A percentile compares a stretch with the other conserved stretches of the same genome.
phyloP scores from a whole-genome alignment of 2,113 vertebrate genomes.

The Lontra canadensis region DNA sequence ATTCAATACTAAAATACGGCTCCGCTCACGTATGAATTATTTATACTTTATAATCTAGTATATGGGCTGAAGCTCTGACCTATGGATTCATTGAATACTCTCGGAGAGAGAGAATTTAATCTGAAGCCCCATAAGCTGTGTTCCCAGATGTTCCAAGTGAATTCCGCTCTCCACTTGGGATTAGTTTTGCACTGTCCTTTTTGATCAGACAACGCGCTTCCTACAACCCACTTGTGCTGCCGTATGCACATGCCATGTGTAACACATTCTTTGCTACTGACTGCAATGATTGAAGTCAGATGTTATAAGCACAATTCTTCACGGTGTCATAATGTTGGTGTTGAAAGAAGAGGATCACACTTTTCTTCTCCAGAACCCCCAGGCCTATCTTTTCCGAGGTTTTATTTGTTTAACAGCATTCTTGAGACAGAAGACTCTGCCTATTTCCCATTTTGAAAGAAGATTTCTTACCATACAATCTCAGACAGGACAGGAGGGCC shows the following conservation, averaged over 20 bases:
- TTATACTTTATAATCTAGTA: not conserved
- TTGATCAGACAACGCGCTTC: conserved; percentile 52
- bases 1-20: not conserved
- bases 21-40: not conserved
- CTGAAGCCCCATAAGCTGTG: not conserved
- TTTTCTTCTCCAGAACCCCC: conserved; percentile 12
- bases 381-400: conserved; percentile 25
- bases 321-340: conserved; percentile 35
- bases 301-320: conserved; percentile 45
- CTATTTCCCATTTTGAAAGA: conserved; percentile 66
- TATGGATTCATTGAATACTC: not conserved
- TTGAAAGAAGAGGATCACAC: conserved; percentile 63
- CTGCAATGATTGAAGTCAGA: conserved; percentile 71
- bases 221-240: not conserved
- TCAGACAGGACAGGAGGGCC: conserved; percentile 19
- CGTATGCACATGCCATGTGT: conserved; percentile 9
- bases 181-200: conserved; percentile 60
- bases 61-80: not conserved
- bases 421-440: conserved; percentile 52
- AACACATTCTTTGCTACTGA: conserved; percentile 64
- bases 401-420: conserved; percentile 67
- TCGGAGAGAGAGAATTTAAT: conserved; percentile 36
- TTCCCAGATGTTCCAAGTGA: conserved; percentile 38
- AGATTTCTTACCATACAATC: conserved; percentile 64
- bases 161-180: not conserved